Conservation (phyloP, 2,113 vertebrate species). For the Xiphophorus maculatus region DNA sequence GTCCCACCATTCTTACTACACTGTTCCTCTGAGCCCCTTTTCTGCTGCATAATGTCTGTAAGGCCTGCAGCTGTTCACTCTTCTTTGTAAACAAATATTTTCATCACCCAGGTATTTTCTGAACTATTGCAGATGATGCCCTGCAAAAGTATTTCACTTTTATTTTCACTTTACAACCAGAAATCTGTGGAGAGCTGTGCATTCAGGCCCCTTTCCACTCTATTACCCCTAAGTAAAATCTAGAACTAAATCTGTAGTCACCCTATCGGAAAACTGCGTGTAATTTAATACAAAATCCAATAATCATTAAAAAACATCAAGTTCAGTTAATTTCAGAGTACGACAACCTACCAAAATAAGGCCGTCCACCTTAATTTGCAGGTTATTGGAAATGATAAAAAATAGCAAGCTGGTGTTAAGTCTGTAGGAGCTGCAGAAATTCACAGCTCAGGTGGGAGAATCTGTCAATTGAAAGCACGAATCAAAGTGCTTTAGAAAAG, state of each 20-base stretch:
- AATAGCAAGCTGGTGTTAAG: neutral
- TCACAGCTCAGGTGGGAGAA: neutral
- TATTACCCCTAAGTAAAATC: neutral
- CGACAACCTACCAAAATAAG: too few species aligned
- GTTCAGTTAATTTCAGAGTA: neutral
- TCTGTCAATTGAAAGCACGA: neutral
- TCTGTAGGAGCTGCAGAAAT: neutral
- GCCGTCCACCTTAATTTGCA: neutral
- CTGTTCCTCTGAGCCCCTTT: neutral
- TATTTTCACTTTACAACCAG: neutral
- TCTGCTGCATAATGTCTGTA: constrained; percentile 10
- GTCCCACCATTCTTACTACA: neutral
- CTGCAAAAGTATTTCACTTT: neutral
- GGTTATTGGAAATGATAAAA: neutral
- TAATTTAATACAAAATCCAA: too few species aligned
- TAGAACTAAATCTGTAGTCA: neutral
- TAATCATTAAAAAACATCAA: too few species aligned
- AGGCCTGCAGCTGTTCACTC: neutral
- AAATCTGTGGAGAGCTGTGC: neutral
- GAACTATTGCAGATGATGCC: constrained; percentile 7
- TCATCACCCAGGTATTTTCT: constrained; percentile 22
- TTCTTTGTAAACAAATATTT: constrained; percentile 25
- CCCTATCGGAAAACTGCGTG: too few species aligned
- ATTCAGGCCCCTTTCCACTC: neutral
- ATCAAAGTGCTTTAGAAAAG: neutral